Base-by-base conservation (phyloP, 2,888 invertebrate genomes). In the Scaptomyza tumidula region DNA sequence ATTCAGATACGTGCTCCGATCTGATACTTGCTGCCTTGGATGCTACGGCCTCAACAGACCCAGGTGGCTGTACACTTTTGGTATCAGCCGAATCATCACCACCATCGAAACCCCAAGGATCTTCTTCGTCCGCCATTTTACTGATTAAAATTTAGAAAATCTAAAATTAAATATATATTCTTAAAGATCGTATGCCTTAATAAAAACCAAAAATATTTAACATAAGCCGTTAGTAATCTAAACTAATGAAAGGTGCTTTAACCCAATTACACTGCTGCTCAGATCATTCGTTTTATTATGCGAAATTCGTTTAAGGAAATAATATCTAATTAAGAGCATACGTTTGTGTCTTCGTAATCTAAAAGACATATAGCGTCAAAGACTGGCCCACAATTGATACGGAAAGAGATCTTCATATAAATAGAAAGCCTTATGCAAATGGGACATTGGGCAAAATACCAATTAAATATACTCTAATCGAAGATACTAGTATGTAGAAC, bases 71-170 rank as follows among this genome's bases (percentile, higher is more conserved):
- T 48, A 35, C 83, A 58, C 45, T 65, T 45, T 52, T 65, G 48
- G 29, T 48, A 48, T 71, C 75, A 53, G 66, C 67, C 57, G 66
- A 67, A 56, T 88, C 90, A 50, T 83, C 90, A 35, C 83, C 87
- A 52, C 93, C 94, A 88, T 94, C 94, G 86, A 93, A 93, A 82
- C 93, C 93, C 93, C 92, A 93, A 91, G 94, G 92, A 89, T 92
- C 93, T 75, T 92, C 94, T 91, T 94, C 94, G 71, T 92, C 92
- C 74, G 86, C 91, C 91, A 91, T 92, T 82, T 73, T 84, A 58
- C 71, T 75, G 49, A 24, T 14, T 11, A 6, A 9, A 48, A 48
- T 7, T 11, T 14, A 62, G 3, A 29, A 44, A 37, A 6, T 1
- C 33, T 3, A 10, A 9, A 29, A 27, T 7, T 11, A 14, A 24